Percentiles rank a stretch among this genome's conserved stretches.
These are phyloP conservation scores for Cladorhizidae sp. DNA, from an alignment of 37 sponge, comb jelly and placozoan genomes.

Conservation along the genomic window DNA sequence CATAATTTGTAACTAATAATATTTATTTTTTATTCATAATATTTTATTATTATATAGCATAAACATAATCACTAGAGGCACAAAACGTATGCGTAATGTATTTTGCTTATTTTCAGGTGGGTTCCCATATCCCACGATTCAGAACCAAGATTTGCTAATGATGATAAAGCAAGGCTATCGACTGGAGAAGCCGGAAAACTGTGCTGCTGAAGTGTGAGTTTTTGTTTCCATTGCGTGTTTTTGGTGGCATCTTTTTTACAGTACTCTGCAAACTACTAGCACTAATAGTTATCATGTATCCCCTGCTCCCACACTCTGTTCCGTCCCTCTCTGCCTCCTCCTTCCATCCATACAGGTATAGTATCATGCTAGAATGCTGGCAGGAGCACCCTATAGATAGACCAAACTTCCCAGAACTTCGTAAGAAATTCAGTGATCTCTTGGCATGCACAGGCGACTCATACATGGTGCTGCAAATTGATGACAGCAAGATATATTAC, in stretches of 20 bases:
- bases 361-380: slow-evolving; percentile 70
- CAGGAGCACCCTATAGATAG: slow-evolving; percentile 30
- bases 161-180: slow-evolving; percentile 51
- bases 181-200: slow-evolving; percentile 70
- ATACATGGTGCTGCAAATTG: slow-evolving; percentile 51
- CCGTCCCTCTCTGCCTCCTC: background rate
- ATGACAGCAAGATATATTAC: slow-evolving; percentile 43
- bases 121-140: slow-evolving; percentile 64
- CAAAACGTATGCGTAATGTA: no score
- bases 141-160: slow-evolving; percentile 56
- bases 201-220: slow-evolving; percentile 66
- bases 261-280: background rate
- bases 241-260: background rate
- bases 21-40: no score
- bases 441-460: background rate
- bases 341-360: slow-evolving; percentile 33
- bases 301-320: no score
- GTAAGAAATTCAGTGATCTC: slow-evolving; percentile 29
- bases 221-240: background rate
- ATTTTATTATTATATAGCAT: no score
- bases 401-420: slow-evolving; percentile 45
- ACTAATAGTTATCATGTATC: background rate
- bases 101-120: slow-evolving; percentile 64
- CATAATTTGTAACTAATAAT: no score
- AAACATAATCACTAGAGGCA: no score